Conservation (phyloP, 1,140 invertebrate species). For the Streblospio benedicti region DNA sequence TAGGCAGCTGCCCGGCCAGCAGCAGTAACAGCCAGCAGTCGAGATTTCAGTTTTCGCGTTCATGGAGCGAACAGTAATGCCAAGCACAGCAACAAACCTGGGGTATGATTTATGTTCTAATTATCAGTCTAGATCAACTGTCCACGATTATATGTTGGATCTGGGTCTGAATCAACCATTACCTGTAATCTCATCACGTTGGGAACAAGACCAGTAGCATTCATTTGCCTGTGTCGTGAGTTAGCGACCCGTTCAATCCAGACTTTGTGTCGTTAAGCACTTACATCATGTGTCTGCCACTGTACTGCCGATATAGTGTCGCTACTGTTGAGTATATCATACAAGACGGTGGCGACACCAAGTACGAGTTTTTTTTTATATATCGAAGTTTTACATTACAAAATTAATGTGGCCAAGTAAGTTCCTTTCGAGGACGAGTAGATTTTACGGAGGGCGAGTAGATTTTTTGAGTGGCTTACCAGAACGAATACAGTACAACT, state of each 20-base stretch:
- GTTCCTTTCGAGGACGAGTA: too few relatives aligned
- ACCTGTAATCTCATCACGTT: background rate
- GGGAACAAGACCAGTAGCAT: background rate
- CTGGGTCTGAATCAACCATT: background rate
- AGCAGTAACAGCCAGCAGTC: background rate
- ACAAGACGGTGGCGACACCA: too few relatives aligned
- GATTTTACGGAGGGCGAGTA: too few relatives aligned
- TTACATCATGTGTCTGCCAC: too few relatives aligned
- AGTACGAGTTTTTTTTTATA: too few relatives aligned
- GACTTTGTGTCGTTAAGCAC: too few relatives aligned
- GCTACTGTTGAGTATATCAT: too few relatives aligned
- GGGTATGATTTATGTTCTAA: background rate
- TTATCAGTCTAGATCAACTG: background rate
- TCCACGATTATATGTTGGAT: background rate
- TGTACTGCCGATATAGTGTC: too few relatives aligned
- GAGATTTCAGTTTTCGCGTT: slow-evolving; percentile 32
- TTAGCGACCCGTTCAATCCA: background rate
- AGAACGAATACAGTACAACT: background rate
- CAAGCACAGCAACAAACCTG: slow-evolving; percentile 22
- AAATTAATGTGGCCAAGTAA: too few relatives aligned
- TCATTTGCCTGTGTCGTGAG: background rate
- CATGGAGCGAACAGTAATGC: slow-evolving; percentile 32
- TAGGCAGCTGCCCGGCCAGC: too few relatives aligned
- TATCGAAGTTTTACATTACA: too few relatives aligned
- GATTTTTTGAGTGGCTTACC: background rate